A percentile compares a stretch with the other conserved stretches of the same genome.
Conservation (phyloP, 1,140 invertebrate species). For the Drosophila lowei region DNA sequence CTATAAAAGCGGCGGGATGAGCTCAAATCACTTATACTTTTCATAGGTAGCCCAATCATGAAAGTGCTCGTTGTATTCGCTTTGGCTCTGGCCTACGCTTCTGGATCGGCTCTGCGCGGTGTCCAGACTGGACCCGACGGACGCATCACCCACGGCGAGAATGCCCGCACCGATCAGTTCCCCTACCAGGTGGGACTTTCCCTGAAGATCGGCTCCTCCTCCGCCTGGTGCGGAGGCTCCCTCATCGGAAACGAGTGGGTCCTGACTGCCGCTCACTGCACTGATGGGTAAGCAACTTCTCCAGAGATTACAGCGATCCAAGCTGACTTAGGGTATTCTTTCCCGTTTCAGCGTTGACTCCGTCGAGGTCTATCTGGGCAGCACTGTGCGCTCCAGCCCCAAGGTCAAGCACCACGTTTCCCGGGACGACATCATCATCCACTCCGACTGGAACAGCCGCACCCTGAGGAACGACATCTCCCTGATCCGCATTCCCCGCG, state of each 20-base stretch:
- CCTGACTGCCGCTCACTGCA: slow-evolving; percentile 86
- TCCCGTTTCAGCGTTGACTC: slow-evolving; percentile 45
- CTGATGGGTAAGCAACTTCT: slow-evolving; percentile 65
- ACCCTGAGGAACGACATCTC: slow-evolving; percentile 84
- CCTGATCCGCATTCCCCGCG: slow-evolving; percentile 82
- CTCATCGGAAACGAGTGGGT: slow-evolving; percentile 85
- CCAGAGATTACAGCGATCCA: neutral
- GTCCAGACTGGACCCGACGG: slow-evolving; percentile 46
- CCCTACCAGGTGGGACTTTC: slow-evolving; percentile 81
- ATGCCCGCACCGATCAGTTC: slow-evolving; percentile 73
- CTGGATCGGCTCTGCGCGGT: slow-evolving; percentile 52
- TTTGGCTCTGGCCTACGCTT: slow-evolving; percentile 65
- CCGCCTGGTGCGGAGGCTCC: slow-evolving; percentile 84
- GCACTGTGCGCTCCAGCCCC: slow-evolving; percentile 50
- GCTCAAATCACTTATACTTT: slow-evolving; percentile 34
- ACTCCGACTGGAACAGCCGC: slow-evolving; percentile 83
- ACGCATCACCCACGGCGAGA: slow-evolving; percentile 79
- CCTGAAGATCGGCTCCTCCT: slow-evolving; percentile 56
- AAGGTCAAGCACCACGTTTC: slow-evolving; percentile 65
- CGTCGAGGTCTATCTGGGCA: slow-evolving; percentile 59
- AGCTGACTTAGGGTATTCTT: neutral
- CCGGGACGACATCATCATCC: slow-evolving; percentile 71
- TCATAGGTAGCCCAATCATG: slow-evolving; percentile 53
- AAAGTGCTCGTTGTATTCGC: slow-evolving; percentile 74
- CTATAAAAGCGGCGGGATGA: slow-evolving; percentile 42